Percentiles rank a stretch among this genome's conserved stretches.
Conservation (phyloP, 2,797 vertebrate species). For the Sebastes vulpes region DNA sequence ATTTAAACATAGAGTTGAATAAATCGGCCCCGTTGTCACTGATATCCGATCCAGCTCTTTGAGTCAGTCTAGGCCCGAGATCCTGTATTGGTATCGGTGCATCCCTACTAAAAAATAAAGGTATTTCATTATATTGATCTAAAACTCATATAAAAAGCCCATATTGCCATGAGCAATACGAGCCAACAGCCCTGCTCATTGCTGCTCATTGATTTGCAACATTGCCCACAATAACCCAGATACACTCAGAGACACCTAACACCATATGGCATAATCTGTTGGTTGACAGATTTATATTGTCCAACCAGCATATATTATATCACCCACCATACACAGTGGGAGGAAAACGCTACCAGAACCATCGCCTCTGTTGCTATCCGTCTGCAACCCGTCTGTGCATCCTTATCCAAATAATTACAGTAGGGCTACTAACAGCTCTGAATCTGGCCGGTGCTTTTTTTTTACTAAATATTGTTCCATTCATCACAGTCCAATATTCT, state of each 20-base stretch:
- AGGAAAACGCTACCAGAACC: not conserved
- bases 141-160: not conserved
- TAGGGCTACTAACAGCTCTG: not conserved
- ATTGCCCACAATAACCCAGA: not conserved
- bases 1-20: no score
- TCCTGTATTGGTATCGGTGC: no score
- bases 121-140: not conserved
- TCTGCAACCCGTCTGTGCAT: not conserved
- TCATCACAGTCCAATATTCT: constrained; percentile 12
- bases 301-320: not conserved
- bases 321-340: not conserved
- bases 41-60: no score
- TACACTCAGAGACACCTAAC: not conserved
- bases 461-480: constrained; percentile 14
- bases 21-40: no score
- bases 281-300: not conserved
- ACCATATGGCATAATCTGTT: not conserved
- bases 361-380: not conserved
- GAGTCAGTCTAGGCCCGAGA: no score
- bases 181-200: not conserved
- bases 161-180: not conserved
- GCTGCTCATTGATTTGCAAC: not conserved
- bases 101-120: not conserved
- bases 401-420: not conserved
- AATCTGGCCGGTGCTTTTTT: not conserved